These are phyloP conservation scores for Odontophorus gujanensis DNA, from an alignment of 2,113 vertebrate genomes.

Conservation along the genomic window DNA sequence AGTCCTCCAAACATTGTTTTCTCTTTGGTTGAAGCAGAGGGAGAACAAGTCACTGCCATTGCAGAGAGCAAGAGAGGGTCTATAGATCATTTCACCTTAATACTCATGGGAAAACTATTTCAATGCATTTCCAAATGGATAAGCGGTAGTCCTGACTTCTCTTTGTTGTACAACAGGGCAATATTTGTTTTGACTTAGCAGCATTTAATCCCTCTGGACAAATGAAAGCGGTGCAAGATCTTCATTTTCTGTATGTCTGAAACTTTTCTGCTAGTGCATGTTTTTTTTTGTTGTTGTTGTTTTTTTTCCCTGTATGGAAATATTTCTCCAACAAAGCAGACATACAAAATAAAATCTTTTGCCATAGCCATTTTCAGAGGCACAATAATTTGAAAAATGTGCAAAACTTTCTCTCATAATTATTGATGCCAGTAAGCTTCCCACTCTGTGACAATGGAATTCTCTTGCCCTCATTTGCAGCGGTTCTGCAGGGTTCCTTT, in stretches of 20 bases:
- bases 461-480: background rate
- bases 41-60: background rate
- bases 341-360: background rate
- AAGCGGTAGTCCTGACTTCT: background rate
- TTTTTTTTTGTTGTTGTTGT: too few relatives aligned
- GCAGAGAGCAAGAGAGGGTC: background rate
- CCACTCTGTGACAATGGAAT: background rate
- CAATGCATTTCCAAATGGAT: background rate
- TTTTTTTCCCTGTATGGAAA: background rate
- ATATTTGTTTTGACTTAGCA: background rate
- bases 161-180: background rate
- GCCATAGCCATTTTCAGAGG: background rate
- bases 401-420: slow-evolving; percentile 8
- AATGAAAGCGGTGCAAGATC: background rate
- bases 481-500: background rate
- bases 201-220: background rate
- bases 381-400: slow-evolving; percentile 11
- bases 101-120: background rate
- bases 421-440: background rate
- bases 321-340: background rate
- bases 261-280: background rate
- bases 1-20: slow-evolving; percentile 24
- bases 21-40: background rate
- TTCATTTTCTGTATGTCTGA: background rate
- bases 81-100: slow-evolving; percentile 6